Percentiles rank a stretch among this genome's conserved stretches.
These are phyloP conservation scores for Sycophaga agraensis DNA, from an alignment of 1,140 invertebrate genomes.

Conservation along the genomic window DNA sequence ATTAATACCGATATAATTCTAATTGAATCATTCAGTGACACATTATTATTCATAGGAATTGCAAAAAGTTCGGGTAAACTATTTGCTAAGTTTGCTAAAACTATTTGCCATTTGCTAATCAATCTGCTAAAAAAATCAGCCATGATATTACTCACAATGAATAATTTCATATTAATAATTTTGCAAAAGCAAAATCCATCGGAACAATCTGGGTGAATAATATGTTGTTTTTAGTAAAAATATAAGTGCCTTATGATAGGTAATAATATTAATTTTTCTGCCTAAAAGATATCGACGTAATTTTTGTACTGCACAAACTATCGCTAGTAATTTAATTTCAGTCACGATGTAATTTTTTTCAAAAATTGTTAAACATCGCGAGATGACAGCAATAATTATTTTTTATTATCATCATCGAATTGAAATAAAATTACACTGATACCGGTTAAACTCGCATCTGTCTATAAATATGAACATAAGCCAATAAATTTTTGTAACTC, in stretches of 20 bases:
- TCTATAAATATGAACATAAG: too few relatives aligned
- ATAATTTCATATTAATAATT: conserved; percentile 48
- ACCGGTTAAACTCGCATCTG: background rate
- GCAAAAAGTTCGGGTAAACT: too few relatives aligned
- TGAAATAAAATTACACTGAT: conserved; percentile 9
- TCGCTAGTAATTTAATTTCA: too few relatives aligned
- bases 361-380: background rate
- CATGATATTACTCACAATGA: conserved; percentile 35
- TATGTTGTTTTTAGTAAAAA: too few relatives aligned
- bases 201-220: background rate
- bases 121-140: conserved; percentile 30
- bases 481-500: too few relatives aligned
- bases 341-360: background rate
- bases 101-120: too few relatives aligned
- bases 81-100: too few relatives aligned
- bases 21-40: background rate
- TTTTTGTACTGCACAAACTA: background rate
- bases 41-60: background rate
- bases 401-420: background rate
- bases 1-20: too few relatives aligned
- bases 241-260: background rate
- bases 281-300: background rate
- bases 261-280: background rate
- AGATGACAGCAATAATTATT: background rate
- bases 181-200: conserved; percentile 51